Conservation (phyloP, 2,113 vertebrate genomes). For the Pituophis catenifer region DNA sequence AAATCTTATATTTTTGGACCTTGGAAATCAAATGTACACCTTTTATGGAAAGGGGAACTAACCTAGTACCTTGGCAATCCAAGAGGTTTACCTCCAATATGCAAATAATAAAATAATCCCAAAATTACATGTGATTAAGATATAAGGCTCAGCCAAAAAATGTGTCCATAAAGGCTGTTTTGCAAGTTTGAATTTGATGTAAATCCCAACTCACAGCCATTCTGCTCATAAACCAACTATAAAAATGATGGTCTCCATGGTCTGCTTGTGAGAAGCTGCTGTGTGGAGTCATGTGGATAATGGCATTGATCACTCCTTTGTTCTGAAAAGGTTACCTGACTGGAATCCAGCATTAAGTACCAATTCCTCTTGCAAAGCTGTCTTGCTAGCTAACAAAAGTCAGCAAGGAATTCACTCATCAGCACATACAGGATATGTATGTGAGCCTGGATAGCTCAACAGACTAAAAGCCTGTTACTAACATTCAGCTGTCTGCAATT, state of each 20-base stretch:
- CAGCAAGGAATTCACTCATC: background rate
- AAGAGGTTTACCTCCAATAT: background rate
- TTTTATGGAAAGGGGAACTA: background rate
- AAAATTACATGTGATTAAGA: background rate
- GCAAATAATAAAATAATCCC: background rate
- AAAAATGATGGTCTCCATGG: background rate
- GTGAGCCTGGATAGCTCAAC: too few relatives aligned
- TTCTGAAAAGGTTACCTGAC: background rate
- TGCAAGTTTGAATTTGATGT: background rate
- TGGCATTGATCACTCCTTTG: background rate
- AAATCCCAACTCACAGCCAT: background rate
- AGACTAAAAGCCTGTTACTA: too few relatives aligned
- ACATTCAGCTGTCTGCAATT: too few relatives aligned
- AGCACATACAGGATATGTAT: background rate
- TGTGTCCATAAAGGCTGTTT: background rate
- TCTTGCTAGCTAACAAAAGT: background rate
- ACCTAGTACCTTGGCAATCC: background rate
- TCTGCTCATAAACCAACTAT: background rate
- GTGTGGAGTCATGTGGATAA: background rate
- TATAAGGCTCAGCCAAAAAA: background rate
- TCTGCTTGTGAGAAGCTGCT: background rate
- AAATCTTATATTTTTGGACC: background rate
- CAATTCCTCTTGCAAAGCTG: background rate
- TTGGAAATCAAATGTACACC: background rate
- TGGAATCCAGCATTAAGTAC: background rate